These are phyloP conservation scores for Leptinotarsa defecta DNA, from an alignment of 1,140 invertebrate genomes.

Conservation along the genomic window DNA sequence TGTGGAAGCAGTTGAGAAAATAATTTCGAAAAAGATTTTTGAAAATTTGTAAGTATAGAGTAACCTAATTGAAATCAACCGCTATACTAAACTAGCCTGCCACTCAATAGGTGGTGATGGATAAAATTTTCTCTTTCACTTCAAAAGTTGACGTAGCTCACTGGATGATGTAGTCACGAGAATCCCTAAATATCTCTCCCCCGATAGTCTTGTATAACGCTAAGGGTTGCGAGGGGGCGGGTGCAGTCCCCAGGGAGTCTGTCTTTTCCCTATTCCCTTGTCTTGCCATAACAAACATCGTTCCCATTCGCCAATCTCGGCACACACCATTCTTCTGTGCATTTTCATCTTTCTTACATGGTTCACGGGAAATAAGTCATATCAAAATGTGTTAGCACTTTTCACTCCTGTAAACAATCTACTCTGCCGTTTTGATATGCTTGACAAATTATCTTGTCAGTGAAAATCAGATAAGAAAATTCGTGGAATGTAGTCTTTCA, in stretches of 20 bases:
- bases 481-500: neutral
- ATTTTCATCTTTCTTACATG: slow-evolving; percentile 43
- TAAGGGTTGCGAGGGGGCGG: slow-evolving; percentile 51
- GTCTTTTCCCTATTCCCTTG: slow-evolving; percentile 56
- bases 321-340: slow-evolving; percentile 40
- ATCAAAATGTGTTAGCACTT: slow-evolving; percentile 40
- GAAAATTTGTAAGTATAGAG: too few species aligned
- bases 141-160: slow-evolving; percentile 37
- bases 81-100: neutral
- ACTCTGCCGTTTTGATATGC: slow-evolving; percentile 25
- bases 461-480: neutral
- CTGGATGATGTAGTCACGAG: slow-evolving; percentile 48
- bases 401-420: slow-evolving; percentile 45
- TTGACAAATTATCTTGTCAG: slow-evolving; percentile 39
- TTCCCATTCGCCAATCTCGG: slow-evolving; percentile 49
- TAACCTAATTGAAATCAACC: neutral
- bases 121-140: neutral
- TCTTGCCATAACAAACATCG: slow-evolving; percentile 48
- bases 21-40: too few species aligned
- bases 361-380: slow-evolving; percentile 34
- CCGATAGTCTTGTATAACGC: slow-evolving; percentile 44
- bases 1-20: too few species aligned
- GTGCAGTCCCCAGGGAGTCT: slow-evolving; percentile 61
- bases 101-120: neutral
- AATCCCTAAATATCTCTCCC: slow-evolving; percentile 48